Evolutionary conservation across 2,888 invertebrate genomes (phyloP), one percentile per base, ranked within the genome.

Genomic region (Ceramica pisi): DNA sequence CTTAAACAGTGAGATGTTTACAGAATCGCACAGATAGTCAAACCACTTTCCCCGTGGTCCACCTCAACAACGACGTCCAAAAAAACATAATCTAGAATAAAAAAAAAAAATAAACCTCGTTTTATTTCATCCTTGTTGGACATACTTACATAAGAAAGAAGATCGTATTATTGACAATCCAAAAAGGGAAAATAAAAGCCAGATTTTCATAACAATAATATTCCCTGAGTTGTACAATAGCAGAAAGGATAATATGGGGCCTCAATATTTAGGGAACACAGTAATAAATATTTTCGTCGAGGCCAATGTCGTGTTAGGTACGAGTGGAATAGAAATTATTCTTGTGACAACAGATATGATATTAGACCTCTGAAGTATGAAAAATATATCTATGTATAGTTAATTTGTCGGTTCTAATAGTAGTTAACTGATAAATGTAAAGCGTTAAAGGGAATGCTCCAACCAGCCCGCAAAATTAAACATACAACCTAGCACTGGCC

Each of bases 211-310:
- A 75, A 64, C n/a, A 71, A 50, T 56, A 71, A 50, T 48, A 41
- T 71, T 64, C 12, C 14, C 12, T 55, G 12, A 55, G 7, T 73
- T 31, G 38, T 44, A 74, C 31, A 56, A 50, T 16, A 50, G 31
- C 23, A 48, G 41, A 75, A 71, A 23, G 75, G 21, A 55, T 55
- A 71, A 41, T 31, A 74, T 56, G 41, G 55, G 31, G 23, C 7
- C 12, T 41, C 48, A 64, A 65, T 71, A 71, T 71, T 75, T 67
- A 53, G 38, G 59, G n/a, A 67, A 75, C n/a, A 55, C 14, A 60
- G 23, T 59, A 53, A 75, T 75, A 75, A 67, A 73, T 75, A 73
- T 73, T 67, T 67, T 53, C 51, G 46, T 38, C 38, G 67, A 75
- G 74, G 51, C 26, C 63, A 19, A 26, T 16, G 38, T 74, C 21